phyloP scores from a whole-genome alignment of 2,888 invertebrate species.

The Leucophora obtusa region DNA sequence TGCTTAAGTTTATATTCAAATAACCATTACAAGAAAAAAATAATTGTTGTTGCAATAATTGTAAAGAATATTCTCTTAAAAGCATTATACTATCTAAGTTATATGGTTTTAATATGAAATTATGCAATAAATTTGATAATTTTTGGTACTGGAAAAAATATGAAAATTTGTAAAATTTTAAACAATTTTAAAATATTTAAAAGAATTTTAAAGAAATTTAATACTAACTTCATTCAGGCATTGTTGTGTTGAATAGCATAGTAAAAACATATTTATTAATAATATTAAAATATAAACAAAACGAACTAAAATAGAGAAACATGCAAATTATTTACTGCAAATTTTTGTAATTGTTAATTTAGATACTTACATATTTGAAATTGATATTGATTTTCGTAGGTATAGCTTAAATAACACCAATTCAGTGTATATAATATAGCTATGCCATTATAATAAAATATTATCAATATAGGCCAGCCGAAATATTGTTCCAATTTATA shows the following conservation, averaged over 20 bases:
- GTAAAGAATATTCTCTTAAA: conserved; percentile 38
- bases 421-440: conserved; percentile 15
- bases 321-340: no score
- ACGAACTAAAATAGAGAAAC: conserved; percentile 30
- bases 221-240: conserved; percentile 34
- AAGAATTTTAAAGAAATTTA: not conserved
- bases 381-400: not conserved
- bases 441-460: conserved; percentile 22
- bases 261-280: conserved; percentile 23
- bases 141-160: conserved; percentile 1
- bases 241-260: conserved; percentile 29
- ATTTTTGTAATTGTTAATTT: no score
- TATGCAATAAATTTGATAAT: conserved; percentile 15
- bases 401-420: conserved; percentile 34
- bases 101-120: conserved; percentile 14
- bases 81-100: conserved; percentile 22
- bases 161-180: not conserved
- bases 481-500: conserved; percentile 27
- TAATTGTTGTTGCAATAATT: conserved; percentile 34
- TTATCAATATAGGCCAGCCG: conserved; percentile 15
- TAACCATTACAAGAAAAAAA: conserved; percentile 46
- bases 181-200: not conserved
- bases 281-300: not conserved
- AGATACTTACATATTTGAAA: conserved; percentile 4
- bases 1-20: conserved; percentile 32